These are phyloP conservation scores for Xestia xanthographa DNA, from an alignment of 2,888 invertebrate genomes.

Conservation along the genomic window DNA sequence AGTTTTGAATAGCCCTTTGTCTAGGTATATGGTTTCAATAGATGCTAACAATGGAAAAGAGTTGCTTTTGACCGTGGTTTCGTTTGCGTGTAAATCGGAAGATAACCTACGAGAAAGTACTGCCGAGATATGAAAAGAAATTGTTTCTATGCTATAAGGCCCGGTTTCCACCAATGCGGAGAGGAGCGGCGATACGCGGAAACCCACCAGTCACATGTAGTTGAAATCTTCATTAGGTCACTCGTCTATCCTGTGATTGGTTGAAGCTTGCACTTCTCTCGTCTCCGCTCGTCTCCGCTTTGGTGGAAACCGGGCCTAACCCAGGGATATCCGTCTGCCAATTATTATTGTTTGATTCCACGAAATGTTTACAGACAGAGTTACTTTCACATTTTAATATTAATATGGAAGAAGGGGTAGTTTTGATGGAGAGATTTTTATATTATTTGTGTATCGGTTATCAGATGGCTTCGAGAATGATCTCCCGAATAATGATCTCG, in stretches of 20 bases:
- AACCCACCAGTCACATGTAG: no score
- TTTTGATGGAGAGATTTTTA: neutral
- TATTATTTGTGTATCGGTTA: constrained; percentile 7
- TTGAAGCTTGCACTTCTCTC: no score
- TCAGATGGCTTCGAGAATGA: constrained; percentile 6
- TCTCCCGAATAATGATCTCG: constrained; percentile 22
- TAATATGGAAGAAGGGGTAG: neutral
- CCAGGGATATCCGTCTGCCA: neutral
- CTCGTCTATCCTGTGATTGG: no score
- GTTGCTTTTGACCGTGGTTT: neutral
- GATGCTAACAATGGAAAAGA: constrained; percentile 10
- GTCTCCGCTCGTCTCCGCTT: no score
- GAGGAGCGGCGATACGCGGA: no score
- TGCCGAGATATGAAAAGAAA: neutral
- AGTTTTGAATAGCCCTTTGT: constrained; percentile 24
- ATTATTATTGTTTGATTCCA: neutral
- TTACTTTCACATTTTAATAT: neutral
- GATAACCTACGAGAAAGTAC: neutral
- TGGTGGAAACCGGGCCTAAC: no score
- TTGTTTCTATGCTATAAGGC: neutral
- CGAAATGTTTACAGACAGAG: neutral
- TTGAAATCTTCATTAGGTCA: no score
- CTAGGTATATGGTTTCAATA: constrained; percentile 15
- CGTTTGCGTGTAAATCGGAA: neutral
- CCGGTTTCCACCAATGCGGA: no score